Percentiles rank a stretch among this genome's conserved stretches.
These are phyloP conservation scores for Poecile montanus DNA, from an alignment of 2,797 vertebrate species.

Conservation along the genomic window DNA sequence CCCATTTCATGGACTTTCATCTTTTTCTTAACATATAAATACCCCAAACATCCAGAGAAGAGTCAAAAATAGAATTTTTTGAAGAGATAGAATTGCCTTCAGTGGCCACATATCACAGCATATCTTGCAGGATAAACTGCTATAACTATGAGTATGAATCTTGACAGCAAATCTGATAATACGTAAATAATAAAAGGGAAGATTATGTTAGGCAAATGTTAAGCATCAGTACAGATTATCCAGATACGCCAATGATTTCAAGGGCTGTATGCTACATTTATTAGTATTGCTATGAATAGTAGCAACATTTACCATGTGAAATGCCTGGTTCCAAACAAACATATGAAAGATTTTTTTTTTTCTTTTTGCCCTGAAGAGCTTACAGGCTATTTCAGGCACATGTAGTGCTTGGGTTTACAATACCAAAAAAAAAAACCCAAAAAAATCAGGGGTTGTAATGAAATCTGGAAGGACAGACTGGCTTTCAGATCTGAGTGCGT, in stretches of 20 bases:
- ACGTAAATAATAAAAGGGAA: neutral
- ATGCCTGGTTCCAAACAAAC: conserved; percentile 14
- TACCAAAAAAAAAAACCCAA: neutral
- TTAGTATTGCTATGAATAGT: conserved; percentile 30
- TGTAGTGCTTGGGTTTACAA: neutral
- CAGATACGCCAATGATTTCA: neutral
- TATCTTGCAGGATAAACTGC: neutral
- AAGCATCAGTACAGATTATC: conserved; percentile 23
- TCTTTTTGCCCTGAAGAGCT: neutral
- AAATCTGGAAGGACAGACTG: neutral
- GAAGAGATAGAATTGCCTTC: neutral
- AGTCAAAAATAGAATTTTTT: neutral
- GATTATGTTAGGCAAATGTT: conserved; percentile 25
- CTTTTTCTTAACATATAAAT: neutral
- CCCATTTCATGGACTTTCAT: neutral
- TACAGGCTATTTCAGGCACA: neutral
- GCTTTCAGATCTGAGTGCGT: neutral
- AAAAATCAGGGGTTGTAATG: neutral
- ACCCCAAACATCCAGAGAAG: neutral
- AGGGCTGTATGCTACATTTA: neutral
- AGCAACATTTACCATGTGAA: conserved; percentile 16
- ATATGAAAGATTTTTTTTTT: neutral
- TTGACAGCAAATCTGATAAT: conserved; percentile 33
- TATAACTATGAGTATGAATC: neutral
- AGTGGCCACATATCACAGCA: neutral